Conservation (phyloP, 2,113 vertebrate genomes). For the Cepphus grylle region DNA sequence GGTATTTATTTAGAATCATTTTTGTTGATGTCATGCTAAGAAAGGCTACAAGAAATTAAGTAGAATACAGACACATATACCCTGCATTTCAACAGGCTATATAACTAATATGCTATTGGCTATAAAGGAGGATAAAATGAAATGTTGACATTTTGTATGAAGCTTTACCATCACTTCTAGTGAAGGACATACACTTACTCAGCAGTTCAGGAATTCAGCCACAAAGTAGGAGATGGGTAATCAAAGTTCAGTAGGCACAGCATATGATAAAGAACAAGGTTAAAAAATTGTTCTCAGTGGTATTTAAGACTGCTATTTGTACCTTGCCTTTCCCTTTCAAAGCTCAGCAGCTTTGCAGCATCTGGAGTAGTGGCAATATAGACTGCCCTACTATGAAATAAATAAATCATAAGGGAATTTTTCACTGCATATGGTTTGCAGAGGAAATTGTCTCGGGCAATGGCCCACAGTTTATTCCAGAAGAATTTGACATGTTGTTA, state of each 20-base stretch:
- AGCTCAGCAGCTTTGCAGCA: background rate
- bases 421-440: constrained; percentile 32
- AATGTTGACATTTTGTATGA: background rate
- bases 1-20: background rate
- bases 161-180: background rate
- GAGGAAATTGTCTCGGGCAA: constrained; percentile 9
- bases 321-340: background rate
- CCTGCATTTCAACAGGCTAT: background rate
- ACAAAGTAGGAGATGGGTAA: background rate
- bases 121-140: background rate
- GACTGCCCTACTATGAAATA: background rate
- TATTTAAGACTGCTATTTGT: background rate
- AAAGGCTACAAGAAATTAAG: background rate
- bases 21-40: background rate
- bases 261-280: background rate
- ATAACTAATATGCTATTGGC: background rate
- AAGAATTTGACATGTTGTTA: constrained; percentile 33
- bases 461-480: constrained; percentile 47
- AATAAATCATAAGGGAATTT: constrained; percentile 1
- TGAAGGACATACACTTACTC: background rate
- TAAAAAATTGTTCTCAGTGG: background rate
- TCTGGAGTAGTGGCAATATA: background rate
- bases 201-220: background rate
- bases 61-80: background rate
- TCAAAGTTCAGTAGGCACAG: background rate